A percentile compares a stretch with the other conserved stretches of the same genome.
phyloP scores from a whole-genome alignment of 1,140 invertebrate species.

The Ceratitis capitata region DNA sequence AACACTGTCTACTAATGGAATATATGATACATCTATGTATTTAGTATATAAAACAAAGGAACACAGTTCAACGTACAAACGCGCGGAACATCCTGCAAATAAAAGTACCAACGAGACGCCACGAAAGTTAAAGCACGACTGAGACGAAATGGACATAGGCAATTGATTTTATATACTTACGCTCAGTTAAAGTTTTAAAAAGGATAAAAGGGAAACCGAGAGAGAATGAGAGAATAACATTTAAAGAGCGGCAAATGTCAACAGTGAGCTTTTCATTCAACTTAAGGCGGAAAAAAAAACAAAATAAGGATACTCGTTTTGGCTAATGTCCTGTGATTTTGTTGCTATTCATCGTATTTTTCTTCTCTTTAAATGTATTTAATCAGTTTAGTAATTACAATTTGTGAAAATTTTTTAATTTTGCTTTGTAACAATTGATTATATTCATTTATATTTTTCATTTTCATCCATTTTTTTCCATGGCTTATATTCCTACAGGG shows the following conservation, averaged over 20 bases:
- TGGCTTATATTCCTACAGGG: neutral
- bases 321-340: no score
- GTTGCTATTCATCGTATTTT: no score
- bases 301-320: no score
- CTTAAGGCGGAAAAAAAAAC: no score
- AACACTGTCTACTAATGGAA: neutral
- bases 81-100: slow-evolving; percentile 43
- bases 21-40: neutral
- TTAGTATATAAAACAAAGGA: slow-evolving; percentile 1
- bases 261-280: neutral
- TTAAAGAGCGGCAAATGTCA: neutral
- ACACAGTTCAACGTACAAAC: slow-evolving; percentile 41
- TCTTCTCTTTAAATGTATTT: no score
- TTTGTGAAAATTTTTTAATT: no score
- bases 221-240: neutral
- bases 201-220: neutral
- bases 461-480: no score
- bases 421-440: no score
- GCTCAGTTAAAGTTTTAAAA: neutral
- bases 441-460: no score
- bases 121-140: slow-evolving; percentile 59
- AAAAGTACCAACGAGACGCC: slow-evolving; percentile 51
- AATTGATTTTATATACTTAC: slow-evolving; percentile 64
- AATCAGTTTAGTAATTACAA: no score
- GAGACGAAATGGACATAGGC: slow-evolving; percentile 63